Evolutionary conservation across 1,140 invertebrate species (phyloP).

Genomic region (Lucilia cuprina): DNA sequence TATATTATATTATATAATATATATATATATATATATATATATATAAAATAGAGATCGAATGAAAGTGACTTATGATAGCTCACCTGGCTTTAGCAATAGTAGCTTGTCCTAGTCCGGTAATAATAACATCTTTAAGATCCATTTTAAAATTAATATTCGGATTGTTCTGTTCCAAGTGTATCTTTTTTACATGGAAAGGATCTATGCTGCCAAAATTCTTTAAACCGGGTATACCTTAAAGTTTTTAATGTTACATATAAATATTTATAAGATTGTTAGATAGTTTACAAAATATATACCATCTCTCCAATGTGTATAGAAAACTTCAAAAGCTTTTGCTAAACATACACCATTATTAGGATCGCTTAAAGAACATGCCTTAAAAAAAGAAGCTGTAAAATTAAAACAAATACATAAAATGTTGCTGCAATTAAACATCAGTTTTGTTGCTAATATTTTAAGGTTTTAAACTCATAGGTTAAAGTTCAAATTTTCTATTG

Average conservation of each 20-base stretch:
- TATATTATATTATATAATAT: too few species aligned
- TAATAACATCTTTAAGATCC: background rate
- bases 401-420: background rate
- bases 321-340: conserved; percentile 41
- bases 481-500: too few species aligned
- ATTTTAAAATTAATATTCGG: conserved; percentile 1
- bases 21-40: too few species aligned
- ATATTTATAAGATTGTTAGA: background rate
- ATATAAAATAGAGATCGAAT: too few species aligned
- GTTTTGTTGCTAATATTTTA: too few species aligned
- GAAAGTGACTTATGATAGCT: too few species aligned
- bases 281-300: conserved; percentile 37
- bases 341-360: conserved; percentile 43
- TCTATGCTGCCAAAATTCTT: background rate
- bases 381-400: conserved; percentile 36
- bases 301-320: conserved; percentile 49
- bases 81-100: conserved; percentile 14
- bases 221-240: conserved; percentile 28
- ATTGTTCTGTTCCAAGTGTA: conserved; percentile 2
- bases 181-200: background rate
- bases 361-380: conserved; percentile 44
- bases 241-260: background rate
- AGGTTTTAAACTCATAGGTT: too few species aligned
- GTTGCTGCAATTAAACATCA: background rate
- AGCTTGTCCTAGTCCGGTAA: background rate